Base-by-base conservation (phyloP, 2,888 invertebrate species). In the Dolichomitus sp. region DNA sequence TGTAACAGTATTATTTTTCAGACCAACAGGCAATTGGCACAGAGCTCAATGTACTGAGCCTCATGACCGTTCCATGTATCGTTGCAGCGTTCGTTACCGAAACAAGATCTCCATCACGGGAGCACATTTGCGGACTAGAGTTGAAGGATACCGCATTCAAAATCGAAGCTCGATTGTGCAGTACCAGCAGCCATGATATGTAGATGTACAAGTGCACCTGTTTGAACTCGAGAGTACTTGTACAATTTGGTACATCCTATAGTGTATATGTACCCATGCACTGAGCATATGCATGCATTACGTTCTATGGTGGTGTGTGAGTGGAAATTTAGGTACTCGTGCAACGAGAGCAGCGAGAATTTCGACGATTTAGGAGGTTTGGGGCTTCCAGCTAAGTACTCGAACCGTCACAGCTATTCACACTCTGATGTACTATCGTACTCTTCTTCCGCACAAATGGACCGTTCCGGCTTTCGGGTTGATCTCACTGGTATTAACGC, bases 141-240 rank as follows among this genome's bases (percentile, higher is more conserved):
- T n/a, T n/a, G 14, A 27, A 37, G 6, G 68, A 52, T 19, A 37
- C 19, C 7, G 68, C 37, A 23, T 57, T 12, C 12, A 30, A 42
- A 50, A 19, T 78, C 40, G 42, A 33, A 54, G n/a, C 50, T 30
- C 50, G 52, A 52, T 68, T 30, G 42, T 12, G 5, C 23, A 30
- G 50, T 30, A 42, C n/a, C 30, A 19, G 70, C 52, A 50, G 27
- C 65, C 45, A 72, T 37, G 57, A 66, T 27, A 37, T 17, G 52
- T 30, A 66, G 9, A 45, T 12, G 61, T 17, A 50, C 6, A 27
- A 42, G 17, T 48, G 27, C 27, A 12, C 63, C n/a, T 52, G n/a
- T 50, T 48, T 27, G 50, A 19, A 50, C 57, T 68, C 73, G 23
- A 73, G 27, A 73, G 68, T 68, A 59, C 59, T 73, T 48, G 66